These are phyloP conservation scores for Megalops cyprinoides DNA, from an alignment of 2,797 vertebrate species.

Conservation along the genomic window DNA sequence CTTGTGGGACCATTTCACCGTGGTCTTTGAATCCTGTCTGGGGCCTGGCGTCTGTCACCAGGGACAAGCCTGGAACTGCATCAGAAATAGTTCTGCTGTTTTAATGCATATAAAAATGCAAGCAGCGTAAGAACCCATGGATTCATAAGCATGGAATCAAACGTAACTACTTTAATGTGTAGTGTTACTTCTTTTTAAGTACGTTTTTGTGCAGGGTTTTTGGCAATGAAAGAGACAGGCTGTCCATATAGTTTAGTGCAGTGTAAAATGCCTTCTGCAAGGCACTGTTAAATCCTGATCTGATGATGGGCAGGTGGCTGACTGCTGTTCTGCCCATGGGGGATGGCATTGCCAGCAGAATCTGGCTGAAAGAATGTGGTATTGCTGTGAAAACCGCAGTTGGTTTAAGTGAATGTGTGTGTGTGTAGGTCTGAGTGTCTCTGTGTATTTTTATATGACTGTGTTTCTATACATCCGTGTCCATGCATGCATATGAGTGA, in stretches of 20 bases:
- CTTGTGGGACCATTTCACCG: not conserved
- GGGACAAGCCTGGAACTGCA: too few species aligned
- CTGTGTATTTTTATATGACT: constrained; percentile 28
- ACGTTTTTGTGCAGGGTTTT: not conserved
- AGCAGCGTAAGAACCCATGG: too few species aligned
- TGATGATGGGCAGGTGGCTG: not conserved
- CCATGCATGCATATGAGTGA: not conserved
- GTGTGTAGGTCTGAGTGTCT: not conserved
- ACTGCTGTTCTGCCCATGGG: not conserved
- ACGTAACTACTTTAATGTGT: too few species aligned
- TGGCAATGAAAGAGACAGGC: not conserved
- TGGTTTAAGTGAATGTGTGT: not conserved
- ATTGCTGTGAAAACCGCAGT: not conserved
- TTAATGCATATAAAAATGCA: not conserved
- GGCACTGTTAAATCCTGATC: not conserved
- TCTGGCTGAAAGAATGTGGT: constrained; percentile 5
- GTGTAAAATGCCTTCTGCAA: not conserved
- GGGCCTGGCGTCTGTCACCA: too few species aligned
- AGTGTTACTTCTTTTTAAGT: too few species aligned
- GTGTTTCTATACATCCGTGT: not conserved
- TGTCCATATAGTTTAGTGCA: not conserved
- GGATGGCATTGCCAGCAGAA: not conserved
- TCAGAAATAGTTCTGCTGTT: not conserved
- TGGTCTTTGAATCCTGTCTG: too few species aligned
- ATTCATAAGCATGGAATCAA: too few species aligned